Evolutionary conservation across 1,140 invertebrate species (phyloP).

Genomic region (Heliothis subflexa): DNA sequence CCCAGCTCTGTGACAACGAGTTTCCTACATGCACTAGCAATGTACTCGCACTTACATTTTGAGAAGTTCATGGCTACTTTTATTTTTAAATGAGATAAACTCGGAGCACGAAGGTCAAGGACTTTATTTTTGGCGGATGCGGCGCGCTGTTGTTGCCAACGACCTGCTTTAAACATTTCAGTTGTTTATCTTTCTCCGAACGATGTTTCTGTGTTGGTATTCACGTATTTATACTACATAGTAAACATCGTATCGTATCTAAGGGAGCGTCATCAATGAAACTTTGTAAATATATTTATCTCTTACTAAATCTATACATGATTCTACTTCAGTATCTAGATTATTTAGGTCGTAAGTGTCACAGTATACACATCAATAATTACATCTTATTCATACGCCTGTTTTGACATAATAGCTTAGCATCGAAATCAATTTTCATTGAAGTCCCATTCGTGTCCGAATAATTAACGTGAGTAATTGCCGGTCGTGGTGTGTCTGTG

Average conservation of each 20-base stretch:
- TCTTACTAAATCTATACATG: background rate
- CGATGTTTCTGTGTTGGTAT: conserved; percentile 55
- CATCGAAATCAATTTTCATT: conserved; percentile 51
- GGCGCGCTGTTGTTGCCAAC: conserved; percentile 67
- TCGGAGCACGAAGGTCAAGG: conserved; percentile 79
- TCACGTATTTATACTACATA: conserved; percentile 58
- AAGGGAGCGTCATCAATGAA: conserved; percentile 59
- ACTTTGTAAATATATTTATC: conserved; percentile 28
- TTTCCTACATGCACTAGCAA: conserved; percentile 70
- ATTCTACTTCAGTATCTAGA: conserved; percentile 2
- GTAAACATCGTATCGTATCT: conserved; percentile 56
- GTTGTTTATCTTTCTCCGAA: conserved; percentile 65
- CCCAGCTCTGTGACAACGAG: conserved; percentile 69
- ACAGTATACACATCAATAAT: conserved; percentile 3
- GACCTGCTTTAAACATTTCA: conserved; percentile 62
- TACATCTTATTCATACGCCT: conserved; percentile 24
- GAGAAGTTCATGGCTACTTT: conserved; percentile 79
- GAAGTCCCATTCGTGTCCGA: conserved; percentile 48
- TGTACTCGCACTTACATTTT: conserved; percentile 67
- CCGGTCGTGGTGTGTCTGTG: conserved; percentile 49
- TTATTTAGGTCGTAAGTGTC: background rate
- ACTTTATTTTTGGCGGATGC: conserved; percentile 80
- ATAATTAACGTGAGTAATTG: conserved; percentile 57
- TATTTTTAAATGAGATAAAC: conserved; percentile 80
- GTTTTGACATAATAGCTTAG: conserved; percentile 39